Evolutionary conservation across 2,797 vertebrate species (phyloP).

Genomic region (Geotrypetes seraphini): DNA sequence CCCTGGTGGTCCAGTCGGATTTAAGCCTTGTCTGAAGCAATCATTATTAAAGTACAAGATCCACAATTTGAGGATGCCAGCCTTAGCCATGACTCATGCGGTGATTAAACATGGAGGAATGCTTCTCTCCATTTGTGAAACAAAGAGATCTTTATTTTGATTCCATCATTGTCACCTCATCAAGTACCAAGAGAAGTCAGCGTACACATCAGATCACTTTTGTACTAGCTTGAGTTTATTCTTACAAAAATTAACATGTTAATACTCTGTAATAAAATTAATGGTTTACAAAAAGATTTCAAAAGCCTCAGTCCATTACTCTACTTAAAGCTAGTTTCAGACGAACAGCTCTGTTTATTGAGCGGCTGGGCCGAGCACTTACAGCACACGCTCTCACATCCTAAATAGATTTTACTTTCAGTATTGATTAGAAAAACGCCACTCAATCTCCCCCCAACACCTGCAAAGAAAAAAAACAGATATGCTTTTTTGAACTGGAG

Average conservation of each 20-base stretch:
- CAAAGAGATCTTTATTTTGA: slow-evolving; percentile 34
- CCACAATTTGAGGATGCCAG: slow-evolving; percentile 8
- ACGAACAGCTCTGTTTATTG: slow-evolving; percentile 33
- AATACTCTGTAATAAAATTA: slow-evolving; percentile 43
- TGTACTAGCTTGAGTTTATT: slow-evolving; percentile 36
- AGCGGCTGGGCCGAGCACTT: slow-evolving; percentile 19
- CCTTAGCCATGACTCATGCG: slow-evolving; percentile 11
- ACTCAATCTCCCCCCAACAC: too few species aligned
- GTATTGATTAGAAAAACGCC: slow-evolving; percentile 5
- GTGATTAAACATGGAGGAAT: slow-evolving; percentile 28
- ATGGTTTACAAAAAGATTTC: slow-evolving; percentile 39
- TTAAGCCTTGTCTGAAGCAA: background rate
- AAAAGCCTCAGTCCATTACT: slow-evolving; percentile 30
- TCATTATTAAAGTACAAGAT: slow-evolving; percentile 22
- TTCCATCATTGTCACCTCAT: slow-evolving; percentile 35
- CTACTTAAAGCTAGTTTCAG: slow-evolving; percentile 27
- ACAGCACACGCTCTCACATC: background rate
- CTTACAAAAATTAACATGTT: slow-evolving; percentile 35
- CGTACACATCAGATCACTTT: slow-evolving; percentile 26
- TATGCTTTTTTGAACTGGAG: background rate
- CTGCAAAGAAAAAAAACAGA: too few species aligned
- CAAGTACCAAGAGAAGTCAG: slow-evolving; percentile 30
- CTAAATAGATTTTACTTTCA: slow-evolving; percentile 11
- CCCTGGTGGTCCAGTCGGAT: slow-evolving; percentile 22
- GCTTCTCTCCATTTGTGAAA: slow-evolving; percentile 32